Evolutionary conservation across 2,888 invertebrate species (phyloP), one percentile per base, ranked within the genome.

Genomic region (Scaptomyza polygonia): DNA sequence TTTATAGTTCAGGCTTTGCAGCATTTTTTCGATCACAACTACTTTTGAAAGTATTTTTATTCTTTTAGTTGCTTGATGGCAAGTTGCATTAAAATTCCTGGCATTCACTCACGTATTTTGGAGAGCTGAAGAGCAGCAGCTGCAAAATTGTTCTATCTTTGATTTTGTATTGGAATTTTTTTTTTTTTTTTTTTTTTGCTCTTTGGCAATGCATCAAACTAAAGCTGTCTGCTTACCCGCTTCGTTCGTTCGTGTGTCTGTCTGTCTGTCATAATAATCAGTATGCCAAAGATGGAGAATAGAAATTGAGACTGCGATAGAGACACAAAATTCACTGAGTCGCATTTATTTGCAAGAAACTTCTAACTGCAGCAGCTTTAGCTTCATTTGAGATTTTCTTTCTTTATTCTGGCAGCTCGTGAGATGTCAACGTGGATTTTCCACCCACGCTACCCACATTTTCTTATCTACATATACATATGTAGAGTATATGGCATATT

Each of bases 401-500:
- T 14, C 59, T 32, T 32, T 48, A 16, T 30, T 21, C 18, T 40
- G 32, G 11, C 32, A 58, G 42, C 66, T 49, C 30, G 39, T n/a
- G 51, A 47, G 49, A 57, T 67, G 61, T 61, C 68, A 68, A 68
- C 51, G 68, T 68, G 68, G 68, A 61, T 68, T 68, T 67, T 40
- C 5, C 40, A 58, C 36, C 8, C 27, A 8, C 21, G 1, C 18
- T 8, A 0, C 7, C 21, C 3, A n/a, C 29, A 1, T 7, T 7
- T 29, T 9, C 29, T 52, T 66, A 44, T 39, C 47, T 59, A 34
- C 25, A 27, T 32, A 48, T n/a, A n/a, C n/a, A n/a, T n/a, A n/a
- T n/a, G 5, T 52, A 47, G 43, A 79, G 47, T 52, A 43, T 48
- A 72, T 34, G 8, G 48, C 75, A 79, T 79, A 79, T 79, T 79